Evolutionary conservation across 1,140 invertebrate species (phyloP), one percentile per base, ranked within the genome.

Genomic region (Phthorimaea operculella): DNA sequence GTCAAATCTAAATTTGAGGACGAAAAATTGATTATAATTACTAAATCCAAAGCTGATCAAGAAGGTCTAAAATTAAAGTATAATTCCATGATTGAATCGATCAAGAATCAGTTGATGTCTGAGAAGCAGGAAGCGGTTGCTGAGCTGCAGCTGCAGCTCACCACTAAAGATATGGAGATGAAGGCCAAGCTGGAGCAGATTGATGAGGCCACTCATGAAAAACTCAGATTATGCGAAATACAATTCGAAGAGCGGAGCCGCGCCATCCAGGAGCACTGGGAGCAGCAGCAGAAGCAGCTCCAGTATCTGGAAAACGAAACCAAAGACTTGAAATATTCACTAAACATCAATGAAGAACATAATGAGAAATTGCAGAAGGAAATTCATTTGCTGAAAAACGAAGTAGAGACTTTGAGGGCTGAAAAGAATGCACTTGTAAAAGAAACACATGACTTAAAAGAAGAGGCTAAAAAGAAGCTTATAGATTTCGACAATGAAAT

Each of bases 151-250:
- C 58, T 75, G n/a, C 62, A 77, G 57, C 54, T 83, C 7, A 54
- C 58, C 57, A 53, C 55, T 11, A 83, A 83, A 50, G 76, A 83
- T 8, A 64, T 73, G 52, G 77, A 85, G 68, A 82, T 83, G 68
- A 77, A 75, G 67, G 79, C 79, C 52, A 83, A 85, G 71, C 57
- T 85, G 17, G 80, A 81, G 28, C 82, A 85, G 67, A 72, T 85
- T 18, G 75, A 86, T 68, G 83, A 85, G 64, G 70, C 78, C 34
- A 71, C 80, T 36, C 58, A 60, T 57, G 83, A 86, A 64, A 85
- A 86, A 60, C 60, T 86, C 28, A 76, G 66, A 57, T 58, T 86
- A 15, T 85, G 79, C 65, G 82, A 86, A 62, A 86, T 86, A 59
- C 83, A 86, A 53, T 85, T 79, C 72, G 85, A 86, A 62, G 83